A percentile compares a stretch with the other conserved stretches of the same genome.
Evolutionary conservation across 2,113 vertebrate genomes (phyloP).

Genomic region (Colossoma macropomum): DNA sequence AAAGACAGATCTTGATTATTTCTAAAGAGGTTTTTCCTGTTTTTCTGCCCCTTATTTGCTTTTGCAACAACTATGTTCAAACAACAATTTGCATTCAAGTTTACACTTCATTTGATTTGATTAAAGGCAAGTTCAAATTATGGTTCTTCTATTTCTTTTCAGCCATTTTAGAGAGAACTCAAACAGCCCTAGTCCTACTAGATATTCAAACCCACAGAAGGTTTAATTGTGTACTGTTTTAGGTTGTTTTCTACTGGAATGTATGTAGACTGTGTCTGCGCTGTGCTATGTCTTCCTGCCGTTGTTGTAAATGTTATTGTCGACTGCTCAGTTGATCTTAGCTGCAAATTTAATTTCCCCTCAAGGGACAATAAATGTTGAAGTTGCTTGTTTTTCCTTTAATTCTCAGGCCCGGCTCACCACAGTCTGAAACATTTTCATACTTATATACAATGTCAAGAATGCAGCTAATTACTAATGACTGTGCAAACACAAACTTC

Average conservation of each 20-base stretch:
- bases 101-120: too few relatives aligned
- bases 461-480: not conserved
- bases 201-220: too few relatives aligned
- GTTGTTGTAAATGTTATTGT: not conserved
- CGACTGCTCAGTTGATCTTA: not conserved
- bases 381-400: not conserved
- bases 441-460: not conserved
- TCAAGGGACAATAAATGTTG: not conserved
- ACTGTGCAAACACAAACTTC: not conserved
- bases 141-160: too few relatives aligned
- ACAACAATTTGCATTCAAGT: too few relatives aligned
- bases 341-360: constrained; percentile 1
- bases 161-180: too few relatives aligned
- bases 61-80: too few relatives aligned
- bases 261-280: not conserved
- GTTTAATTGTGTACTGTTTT: too few relatives aligned
- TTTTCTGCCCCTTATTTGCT: too few relatives aligned
- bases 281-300: not conserved
- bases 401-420: not conserved
- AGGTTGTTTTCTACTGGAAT: not conserved
- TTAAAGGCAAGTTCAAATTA: too few relatives aligned
- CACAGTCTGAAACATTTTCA: not conserved
- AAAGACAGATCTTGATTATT: too few relatives aligned
- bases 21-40: too few relatives aligned
- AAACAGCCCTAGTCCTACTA: too few relatives aligned